Evolutionary conservation across 2,888 invertebrate species (phyloP).

Genomic region (Cryptus viduatorius): DNA sequence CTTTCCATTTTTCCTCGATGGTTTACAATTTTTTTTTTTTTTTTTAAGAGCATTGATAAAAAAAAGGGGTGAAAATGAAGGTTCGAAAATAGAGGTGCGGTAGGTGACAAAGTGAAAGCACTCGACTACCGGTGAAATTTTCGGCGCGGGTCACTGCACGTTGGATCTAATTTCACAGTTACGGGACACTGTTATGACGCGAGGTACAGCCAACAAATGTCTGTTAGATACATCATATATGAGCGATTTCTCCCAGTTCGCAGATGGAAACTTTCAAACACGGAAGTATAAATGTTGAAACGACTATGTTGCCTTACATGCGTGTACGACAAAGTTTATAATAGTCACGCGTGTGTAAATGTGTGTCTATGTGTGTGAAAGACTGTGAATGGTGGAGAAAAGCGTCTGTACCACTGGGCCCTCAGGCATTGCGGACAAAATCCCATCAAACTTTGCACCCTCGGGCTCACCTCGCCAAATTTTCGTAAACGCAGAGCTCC

Average conservation of each 20-base stretch:
- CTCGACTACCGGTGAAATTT: too few species aligned
- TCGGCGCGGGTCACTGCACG: too few species aligned
- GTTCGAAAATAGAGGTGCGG: too few species aligned
- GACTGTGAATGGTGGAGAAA: slow-evolving; percentile 15
- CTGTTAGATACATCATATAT: not conserved
- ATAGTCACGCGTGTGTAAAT: slow-evolving; percentile 54
- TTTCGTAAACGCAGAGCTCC: slow-evolving; percentile 64
- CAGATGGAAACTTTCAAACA: slow-evolving; percentile 30
- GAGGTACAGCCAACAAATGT: slow-evolving; percentile 1
- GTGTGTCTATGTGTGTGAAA: slow-evolving; percentile 12
- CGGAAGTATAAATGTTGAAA: slow-evolving; percentile 48
- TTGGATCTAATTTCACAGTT: not conserved
- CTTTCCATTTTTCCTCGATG: too few species aligned
- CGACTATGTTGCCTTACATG: not conserved
- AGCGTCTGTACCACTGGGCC: slow-evolving; percentile 50
- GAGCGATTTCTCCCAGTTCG: slow-evolving; percentile 41
- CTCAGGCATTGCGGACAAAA: slow-evolving; percentile 67
- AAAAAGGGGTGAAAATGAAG: too few species aligned
- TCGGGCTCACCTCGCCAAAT: slow-evolving; percentile 64
- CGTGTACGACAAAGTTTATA: slow-evolving; percentile 65
- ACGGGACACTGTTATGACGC: not conserved
- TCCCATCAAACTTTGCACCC: slow-evolving; percentile 71
- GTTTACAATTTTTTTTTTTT: too few species aligned
- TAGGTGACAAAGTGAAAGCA: not conserved
- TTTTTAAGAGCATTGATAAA: too few species aligned